Evolutionary conservation across 2,888 invertebrate species (phyloP).

Genomic region (Spodoptera picta): DNA sequence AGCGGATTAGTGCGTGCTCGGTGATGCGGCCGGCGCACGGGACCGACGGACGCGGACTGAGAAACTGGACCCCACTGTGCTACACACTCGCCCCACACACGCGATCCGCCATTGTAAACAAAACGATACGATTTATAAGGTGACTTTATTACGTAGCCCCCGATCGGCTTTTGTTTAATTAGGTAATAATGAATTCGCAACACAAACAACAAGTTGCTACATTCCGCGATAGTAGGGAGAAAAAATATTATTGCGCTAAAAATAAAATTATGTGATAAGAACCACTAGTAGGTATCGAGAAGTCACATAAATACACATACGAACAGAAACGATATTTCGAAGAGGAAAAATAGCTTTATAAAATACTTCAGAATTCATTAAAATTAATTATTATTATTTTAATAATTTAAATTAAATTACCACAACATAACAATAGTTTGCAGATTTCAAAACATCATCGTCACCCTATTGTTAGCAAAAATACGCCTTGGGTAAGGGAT

Average conservation of each 20-base stretch:
- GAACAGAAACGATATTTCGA: background rate
- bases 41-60: slow-evolving; percentile 65
- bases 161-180: slow-evolving; percentile 31
- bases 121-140: slow-evolving; percentile 43
- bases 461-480: slow-evolving; percentile 58
- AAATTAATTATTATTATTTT: too few species aligned
- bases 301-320: background rate
- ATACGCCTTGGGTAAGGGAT: slow-evolving; percentile 1
- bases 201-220: slow-evolving; percentile 38
- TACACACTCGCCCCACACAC: slow-evolving; percentile 37
- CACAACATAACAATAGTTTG: too few species aligned
- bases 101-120: slow-evolving; percentile 55
- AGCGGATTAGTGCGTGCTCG: slow-evolving; percentile 38
- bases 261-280: slow-evolving; percentile 23
- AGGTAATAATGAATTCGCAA: slow-evolving; percentile 35
- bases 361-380: background rate
- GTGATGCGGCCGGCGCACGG: slow-evolving; percentile 48
- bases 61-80: slow-evolving; percentile 36
- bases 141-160: slow-evolving; percentile 36
- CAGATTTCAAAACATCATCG: slow-evolving; percentile 33
- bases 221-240: slow-evolving; percentile 15
- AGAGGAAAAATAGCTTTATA: slow-evolving; percentile 5
- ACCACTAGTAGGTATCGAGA: background rate
- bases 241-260: slow-evolving; percentile 13
- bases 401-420: too few species aligned